Evolutionary conservation across 1,140 invertebrate species (phyloP), one percentile per base, ranked within the genome.

Genomic region (Procambarus virginalis): DNA sequence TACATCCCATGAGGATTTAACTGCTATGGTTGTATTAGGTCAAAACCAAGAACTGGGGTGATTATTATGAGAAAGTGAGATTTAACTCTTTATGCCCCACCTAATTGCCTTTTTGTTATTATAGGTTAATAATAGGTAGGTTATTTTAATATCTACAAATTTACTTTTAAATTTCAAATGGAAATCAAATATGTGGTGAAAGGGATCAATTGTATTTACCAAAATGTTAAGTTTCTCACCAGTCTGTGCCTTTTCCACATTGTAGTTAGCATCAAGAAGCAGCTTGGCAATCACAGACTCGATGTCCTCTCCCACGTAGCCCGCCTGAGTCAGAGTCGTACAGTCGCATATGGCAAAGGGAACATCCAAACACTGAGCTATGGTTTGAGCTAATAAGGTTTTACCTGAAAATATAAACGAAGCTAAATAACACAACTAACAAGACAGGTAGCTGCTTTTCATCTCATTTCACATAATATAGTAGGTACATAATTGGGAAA

Each of bases 221-320:
- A 12, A 55, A 55, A 55, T 55, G 51, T 55, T 34, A 34, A 55
- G 6, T 5, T 17, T 10, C 60, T 92, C 92, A 95, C 96, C 98
- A 93, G 97, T 98, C 93, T 99, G 98, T 88, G 99, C 99, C 93
- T 97, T 96, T 85, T 99, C 98, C 85, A 99, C 98, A 93, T 98
- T 97, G 93, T 98, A 98, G 94, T 99, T 98, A 64, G 99, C 98
- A 94, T 99, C 98, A 95, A 99, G 98, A 22, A 99, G 95, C 34
- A 99, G 94, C 94, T 99, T 99, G n/a, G 97, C 98, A 93, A 99
- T 99, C 17, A 99, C 98, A 93, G 97, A 98, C 94, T 99, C 99
- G 92, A 99, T 99, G 94, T 99, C 99, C 95, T 99, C 99, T n/a
- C 99, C 99, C 5, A 99, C 99, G 94, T 99, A 99, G 22, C 99